Percentiles rank a stretch among this genome's conserved stretches.
Evolutionary conservation across 2,888 invertebrate species (phyloP).

Genomic region (Smittia sp.): DNA sequence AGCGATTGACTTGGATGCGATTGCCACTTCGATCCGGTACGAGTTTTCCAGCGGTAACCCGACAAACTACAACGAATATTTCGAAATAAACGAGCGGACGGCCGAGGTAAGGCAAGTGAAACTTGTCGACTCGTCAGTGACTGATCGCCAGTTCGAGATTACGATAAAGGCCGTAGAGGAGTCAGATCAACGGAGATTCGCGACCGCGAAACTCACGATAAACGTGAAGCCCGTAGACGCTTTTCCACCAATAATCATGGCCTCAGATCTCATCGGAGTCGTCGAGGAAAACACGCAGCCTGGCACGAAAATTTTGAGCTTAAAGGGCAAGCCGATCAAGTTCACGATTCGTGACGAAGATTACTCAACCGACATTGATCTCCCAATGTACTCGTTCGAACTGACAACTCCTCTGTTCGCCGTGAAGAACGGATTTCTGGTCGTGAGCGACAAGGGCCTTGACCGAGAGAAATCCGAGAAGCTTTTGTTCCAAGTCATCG

Average conservation of each 20-base stretch:
- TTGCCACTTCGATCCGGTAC: constrained; percentile 78
- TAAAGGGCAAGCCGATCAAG: constrained; percentile 63
- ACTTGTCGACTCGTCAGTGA: constrained; percentile 74
- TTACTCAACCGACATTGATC: constrained; percentile 75
- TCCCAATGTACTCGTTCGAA: constrained; percentile 78
- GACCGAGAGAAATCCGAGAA: constrained; percentile 82
- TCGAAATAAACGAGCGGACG: constrained; percentile 75
- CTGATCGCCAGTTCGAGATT: constrained; percentile 73
- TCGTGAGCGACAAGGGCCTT: constrained; percentile 78
- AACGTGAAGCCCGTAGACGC: constrained; percentile 83
- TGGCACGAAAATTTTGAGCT: constrained; percentile 76
- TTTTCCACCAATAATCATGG: constrained; percentile 74
- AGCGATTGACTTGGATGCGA: constrained; percentile 86
- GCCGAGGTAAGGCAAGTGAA: constrained; percentile 78
- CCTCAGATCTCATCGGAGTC: constrained; percentile 70
- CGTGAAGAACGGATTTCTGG: constrained; percentile 69
- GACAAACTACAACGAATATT: constrained; percentile 71
- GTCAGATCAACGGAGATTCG: constrained; percentile 72
- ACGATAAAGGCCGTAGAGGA: constrained; percentile 84
- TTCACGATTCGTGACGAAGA: constrained; percentile 81
- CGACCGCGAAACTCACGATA: constrained; percentile 77
- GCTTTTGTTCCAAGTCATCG: constrained; percentile 85
- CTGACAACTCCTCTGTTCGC: constrained; percentile 79
- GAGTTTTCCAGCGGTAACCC: constrained; percentile 80
- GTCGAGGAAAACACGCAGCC: constrained; percentile 83